Evolutionary conservation across 2,113 vertebrate genomes (phyloP).

Genomic region (Maccullochella peelii): DNA sequence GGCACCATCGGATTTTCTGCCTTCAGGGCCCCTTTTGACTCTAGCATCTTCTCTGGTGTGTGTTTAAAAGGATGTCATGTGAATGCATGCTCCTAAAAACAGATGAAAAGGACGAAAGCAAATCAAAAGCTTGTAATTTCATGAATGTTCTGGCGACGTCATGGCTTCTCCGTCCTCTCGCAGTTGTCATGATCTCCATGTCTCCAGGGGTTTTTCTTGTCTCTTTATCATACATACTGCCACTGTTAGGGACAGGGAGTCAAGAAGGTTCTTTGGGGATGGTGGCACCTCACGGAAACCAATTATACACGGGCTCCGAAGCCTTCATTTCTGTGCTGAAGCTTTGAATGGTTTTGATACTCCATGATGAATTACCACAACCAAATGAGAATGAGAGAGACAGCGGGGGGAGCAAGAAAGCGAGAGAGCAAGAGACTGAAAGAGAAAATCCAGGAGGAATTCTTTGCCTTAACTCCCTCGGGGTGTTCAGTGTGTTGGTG

Average conservation of each 20-base stretch:
- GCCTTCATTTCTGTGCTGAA: slow-evolving; percentile 56
- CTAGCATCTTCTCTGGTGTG: not conserved
- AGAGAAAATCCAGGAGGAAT: slow-evolving; percentile 75
- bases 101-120: slow-evolving; percentile 3
- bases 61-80: slow-evolving; percentile 19
- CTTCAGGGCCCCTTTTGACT: not conserved
- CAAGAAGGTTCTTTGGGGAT: slow-evolving; percentile 68
- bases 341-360: slow-evolving; percentile 74
- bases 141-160: slow-evolving; percentile 17
- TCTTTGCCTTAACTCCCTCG: slow-evolving; percentile 60
- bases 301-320: slow-evolving; percentile 66
- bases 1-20: not conserved
- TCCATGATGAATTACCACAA: slow-evolving; percentile 76
- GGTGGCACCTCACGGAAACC: slow-evolving; percentile 68
- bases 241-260: slow-evolving; percentile 55
- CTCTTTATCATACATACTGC: slow-evolving; percentile 50
- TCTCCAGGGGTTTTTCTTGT: slow-evolving; percentile 42
- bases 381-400: slow-evolving; percentile 67
- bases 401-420: slow-evolving; percentile 5
- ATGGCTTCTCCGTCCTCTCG: not conserved
- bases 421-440: slow-evolving; percentile 47
- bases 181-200: slow-evolving; percentile 19
- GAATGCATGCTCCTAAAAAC: slow-evolving; percentile 18
- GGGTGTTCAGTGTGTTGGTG: slow-evolving; percentile 69
- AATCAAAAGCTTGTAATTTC: slow-evolving; percentile 46